phyloP scores from a whole-genome alignment of 1,140 invertebrate genomes.

The Geopemphigus sp. region DNA sequence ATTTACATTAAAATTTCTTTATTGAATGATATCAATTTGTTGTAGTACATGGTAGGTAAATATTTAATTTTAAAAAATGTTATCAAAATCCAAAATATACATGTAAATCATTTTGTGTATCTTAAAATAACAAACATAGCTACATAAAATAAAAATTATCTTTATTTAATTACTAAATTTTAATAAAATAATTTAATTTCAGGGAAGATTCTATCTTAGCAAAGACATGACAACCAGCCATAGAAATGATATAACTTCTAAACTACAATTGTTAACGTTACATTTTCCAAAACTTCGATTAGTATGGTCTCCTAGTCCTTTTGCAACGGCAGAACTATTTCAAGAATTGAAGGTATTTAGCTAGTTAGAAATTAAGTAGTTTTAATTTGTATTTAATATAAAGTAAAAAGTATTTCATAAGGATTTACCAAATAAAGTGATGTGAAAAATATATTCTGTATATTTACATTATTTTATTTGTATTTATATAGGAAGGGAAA shows the following conservation, averaged over 20 bases:
- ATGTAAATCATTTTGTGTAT: background rate
- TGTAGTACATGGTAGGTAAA: too few relatives aligned
- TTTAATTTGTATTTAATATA: background rate
- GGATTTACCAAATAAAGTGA: too few relatives aligned
- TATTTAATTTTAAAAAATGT: too few relatives aligned
- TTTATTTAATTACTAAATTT: background rate
- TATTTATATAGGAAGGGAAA: constrained; percentile 65
- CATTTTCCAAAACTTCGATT: constrained; percentile 90
- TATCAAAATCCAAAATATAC: too few relatives aligned
- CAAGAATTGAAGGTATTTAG: constrained; percentile 73
- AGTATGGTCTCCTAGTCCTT: constrained; percentile 93
- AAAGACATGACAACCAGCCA: constrained; percentile 68
- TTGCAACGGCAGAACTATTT: constrained; percentile 92
- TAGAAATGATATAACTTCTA: constrained; percentile 69
- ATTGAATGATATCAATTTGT: too few relatives aligned
- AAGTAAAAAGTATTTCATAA: background rate
- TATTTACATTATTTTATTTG: constrained; percentile 42
- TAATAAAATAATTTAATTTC: constrained; percentile 54
- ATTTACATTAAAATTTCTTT: background rate
- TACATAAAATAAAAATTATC: background rate
- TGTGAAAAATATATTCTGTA: too few relatives aligned
- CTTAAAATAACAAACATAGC: too few relatives aligned
- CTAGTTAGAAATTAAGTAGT: background rate
- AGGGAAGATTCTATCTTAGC: constrained; percentile 78
- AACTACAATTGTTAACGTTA: constrained; percentile 86